Evolutionary conservation across 2,888 invertebrate genomes (phyloP).

Genomic region (Eupithecia pulchellata): DNA sequence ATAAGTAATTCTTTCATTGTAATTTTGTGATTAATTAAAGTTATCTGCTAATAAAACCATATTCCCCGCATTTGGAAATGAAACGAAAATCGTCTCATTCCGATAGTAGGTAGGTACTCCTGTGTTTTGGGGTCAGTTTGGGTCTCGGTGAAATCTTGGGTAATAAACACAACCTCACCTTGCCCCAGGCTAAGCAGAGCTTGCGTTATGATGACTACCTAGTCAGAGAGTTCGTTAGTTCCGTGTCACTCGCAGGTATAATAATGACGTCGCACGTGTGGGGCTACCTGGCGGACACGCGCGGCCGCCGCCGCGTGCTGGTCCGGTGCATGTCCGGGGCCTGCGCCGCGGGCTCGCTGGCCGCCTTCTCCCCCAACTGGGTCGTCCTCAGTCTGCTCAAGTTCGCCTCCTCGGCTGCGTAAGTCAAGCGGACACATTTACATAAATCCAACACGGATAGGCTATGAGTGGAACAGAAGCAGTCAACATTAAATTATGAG

Average conservation of each 20-base stretch:
- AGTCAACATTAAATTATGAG: background rate
- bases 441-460: too few species aligned
- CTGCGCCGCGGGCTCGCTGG: slow-evolving; percentile 77
- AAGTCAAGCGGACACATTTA: slow-evolving; percentile 55
- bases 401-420: slow-evolving; percentile 87
- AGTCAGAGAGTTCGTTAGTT: too few species aligned
- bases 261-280: slow-evolving; percentile 72
- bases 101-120: too few species aligned
- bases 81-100: too few species aligned
- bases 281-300: slow-evolving; percentile 76
- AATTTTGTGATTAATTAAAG: background rate
- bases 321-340: slow-evolving; percentile 71
- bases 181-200: too few species aligned
- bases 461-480: background rate
- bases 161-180: too few species aligned
- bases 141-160: too few species aligned
- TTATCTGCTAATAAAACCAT: background rate
- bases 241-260: slow-evolving; percentile 70
- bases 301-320: slow-evolving; percentile 66
- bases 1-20: background rate
- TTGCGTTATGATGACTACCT: too few species aligned
- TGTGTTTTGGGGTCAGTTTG: background rate
- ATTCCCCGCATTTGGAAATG: background rate
- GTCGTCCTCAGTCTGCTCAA: slow-evolving; percentile 85
- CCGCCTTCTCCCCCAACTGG: slow-evolving; percentile 86